Conservation (phyloP, 2,797 vertebrate genomes). For the Coluber constrictor region DNA sequence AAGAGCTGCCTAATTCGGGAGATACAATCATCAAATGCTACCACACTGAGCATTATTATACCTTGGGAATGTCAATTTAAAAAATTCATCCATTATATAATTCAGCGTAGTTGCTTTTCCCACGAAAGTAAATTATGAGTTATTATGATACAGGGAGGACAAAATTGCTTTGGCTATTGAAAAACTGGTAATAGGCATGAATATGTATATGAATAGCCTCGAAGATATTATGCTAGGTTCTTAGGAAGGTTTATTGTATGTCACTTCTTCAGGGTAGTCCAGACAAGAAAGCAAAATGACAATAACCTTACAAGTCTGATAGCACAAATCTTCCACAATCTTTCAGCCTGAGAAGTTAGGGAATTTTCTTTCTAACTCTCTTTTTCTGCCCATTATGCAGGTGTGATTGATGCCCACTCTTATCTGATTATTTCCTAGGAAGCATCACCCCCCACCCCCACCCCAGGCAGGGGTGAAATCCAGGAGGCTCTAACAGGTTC, state of each 20-base stretch:
- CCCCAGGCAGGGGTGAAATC: too few relatives aligned
- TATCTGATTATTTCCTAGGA: neutral
- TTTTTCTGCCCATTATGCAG: neutral
- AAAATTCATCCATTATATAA: constrained; percentile 6
- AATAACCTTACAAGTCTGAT: neutral
- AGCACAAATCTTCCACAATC: neutral
- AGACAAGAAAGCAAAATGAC: neutral
- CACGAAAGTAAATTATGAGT: constrained; percentile 5
- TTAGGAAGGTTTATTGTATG: neutral
- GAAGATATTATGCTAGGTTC: neutral
- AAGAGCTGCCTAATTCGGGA: neutral
- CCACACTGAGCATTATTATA: neutral
- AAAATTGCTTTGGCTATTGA: constrained; percentile 27
- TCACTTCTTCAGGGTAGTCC: neutral
- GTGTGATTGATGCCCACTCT: neutral
- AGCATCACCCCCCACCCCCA: too few relatives aligned
- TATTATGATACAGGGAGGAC: constrained; percentile 4
- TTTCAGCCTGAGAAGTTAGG: neutral
- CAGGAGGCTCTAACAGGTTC: too few relatives aligned
- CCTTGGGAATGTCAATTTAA: neutral
- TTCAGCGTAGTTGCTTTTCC: neutral
- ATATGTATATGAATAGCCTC: neutral
- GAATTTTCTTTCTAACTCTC: neutral
- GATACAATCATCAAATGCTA: neutral
- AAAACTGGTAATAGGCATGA: neutral